Base-by-base conservation (phyloP, 2,113 vertebrate species). In the Pogona vitticeps region DNA sequence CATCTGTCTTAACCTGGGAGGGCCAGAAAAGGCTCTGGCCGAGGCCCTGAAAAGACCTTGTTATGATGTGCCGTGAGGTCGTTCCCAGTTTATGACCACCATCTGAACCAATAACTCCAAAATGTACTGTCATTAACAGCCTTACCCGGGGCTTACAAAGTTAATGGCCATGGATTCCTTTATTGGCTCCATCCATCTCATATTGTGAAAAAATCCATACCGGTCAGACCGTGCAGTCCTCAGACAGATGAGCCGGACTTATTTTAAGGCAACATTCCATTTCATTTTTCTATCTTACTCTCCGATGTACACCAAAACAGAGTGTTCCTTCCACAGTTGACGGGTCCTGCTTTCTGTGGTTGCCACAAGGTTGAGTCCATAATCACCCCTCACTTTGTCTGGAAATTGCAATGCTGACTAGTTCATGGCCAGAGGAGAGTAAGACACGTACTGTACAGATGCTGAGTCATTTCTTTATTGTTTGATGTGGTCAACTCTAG, bases 381-480 rank as follows among this genome's bases (percentile, higher is more conserved):
- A 68, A 59, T 42, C 79, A 9, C 13, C 36, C 36, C 21, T 73
- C 56, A 28, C 21, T 18, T 83, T 76, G 82, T 84, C 21, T 63
- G 56, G 26, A 84, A 72, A 40, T 42, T 63, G 58, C 36, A 46
- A 4, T 61, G 23, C 26, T 59, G 71, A 40, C 42, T 59, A n/a
- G 56, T 31, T 23, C 14, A 8, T 75, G 36, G 56, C 26, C 59
- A 42, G 6, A 33, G 8, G 21, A n/a, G 3, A 76, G 40, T 75
- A 14, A 77, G 28, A 9, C 59, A 85, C 76, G 73, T 85, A n/a
- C n/a, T n/a, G n/a, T n/a, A 67, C 40, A 85, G 61, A 85, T n/a
- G 15, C 40, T 65, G 38, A 65, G 18, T 20, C 82, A 77, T 77
- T 63, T 76, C 10, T 46, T 72, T 65, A 67, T 76, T 84, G 58